Evolutionary conservation across 1,140 invertebrate species (phyloP).

Genomic region (Sycophila sp.): DNA sequence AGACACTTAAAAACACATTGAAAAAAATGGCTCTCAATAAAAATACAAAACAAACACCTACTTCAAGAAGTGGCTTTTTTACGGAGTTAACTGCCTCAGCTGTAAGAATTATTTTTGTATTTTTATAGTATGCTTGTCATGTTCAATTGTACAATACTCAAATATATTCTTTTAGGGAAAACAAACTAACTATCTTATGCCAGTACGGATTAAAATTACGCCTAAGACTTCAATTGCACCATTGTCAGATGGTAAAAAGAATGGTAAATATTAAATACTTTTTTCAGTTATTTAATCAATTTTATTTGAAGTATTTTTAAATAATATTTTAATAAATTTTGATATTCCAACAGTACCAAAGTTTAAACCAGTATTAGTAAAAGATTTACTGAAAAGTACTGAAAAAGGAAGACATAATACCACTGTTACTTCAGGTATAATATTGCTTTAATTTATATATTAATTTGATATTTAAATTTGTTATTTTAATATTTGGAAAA

Average conservation of each 20-base stretch:
- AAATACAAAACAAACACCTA: constrained; percentile 23
- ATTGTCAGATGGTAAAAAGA: constrained; percentile 32
- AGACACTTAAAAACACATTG: neutral
- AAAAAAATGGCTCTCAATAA: constrained; percentile 31
- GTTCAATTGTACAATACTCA: too few species aligned
- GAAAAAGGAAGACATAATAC: constrained; percentile 19
- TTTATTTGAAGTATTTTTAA: neutral
- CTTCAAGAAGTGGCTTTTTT: constrained; percentile 24
- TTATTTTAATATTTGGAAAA: too few species aligned
- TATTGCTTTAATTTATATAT: too few species aligned
- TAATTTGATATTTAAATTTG: too few species aligned
- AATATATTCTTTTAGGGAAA: constrained; percentile 33
- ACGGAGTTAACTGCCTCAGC: constrained; percentile 19
- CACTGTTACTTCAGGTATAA: constrained; percentile 24
- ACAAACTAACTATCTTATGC: constrained; percentile 22
- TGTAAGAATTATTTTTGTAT: constrained; percentile 6
- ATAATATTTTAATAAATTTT: neutral
- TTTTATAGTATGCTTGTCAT: neutral
- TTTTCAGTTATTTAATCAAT: too few species aligned
- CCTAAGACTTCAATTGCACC: constrained; percentile 18
- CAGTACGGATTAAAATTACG: constrained; percentile 32
- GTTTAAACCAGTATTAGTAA: constrained; percentile 36
- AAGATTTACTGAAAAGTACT: constrained; percentile 31
- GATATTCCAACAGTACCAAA: constrained; percentile 28
- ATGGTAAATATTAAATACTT: constrained; percentile 2